Evolutionary conservation across 2,113 vertebrate genomes (phyloP).

Genomic region (Paramormyrops kingsleyae): DNA sequence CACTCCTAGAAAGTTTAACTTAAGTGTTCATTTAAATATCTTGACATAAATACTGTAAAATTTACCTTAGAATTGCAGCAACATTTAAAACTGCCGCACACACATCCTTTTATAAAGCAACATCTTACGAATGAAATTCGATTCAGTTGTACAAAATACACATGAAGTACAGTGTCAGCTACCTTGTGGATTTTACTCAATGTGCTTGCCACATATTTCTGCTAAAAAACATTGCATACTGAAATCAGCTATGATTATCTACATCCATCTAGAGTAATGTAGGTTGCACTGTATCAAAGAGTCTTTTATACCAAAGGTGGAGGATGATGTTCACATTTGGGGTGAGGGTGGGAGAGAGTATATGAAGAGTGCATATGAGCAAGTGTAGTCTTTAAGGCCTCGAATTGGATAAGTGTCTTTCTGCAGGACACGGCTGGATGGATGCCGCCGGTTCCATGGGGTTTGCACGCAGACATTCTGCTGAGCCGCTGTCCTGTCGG

Average conservation of each 20-base stretch:
- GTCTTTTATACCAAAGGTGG: conserved; percentile 11
- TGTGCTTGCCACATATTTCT: conserved; percentile 48
- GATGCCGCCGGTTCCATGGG: background rate
- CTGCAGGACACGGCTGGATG: background rate
- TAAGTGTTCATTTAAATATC: conserved; percentile 65
- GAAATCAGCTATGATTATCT: conserved; percentile 60
- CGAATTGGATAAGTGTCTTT: background rate
- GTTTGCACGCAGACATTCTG: background rate
- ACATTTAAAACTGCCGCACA: conserved; percentile 60
- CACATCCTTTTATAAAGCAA: conserved; percentile 62
- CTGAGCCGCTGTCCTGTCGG: background rate
- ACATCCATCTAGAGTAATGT: conserved; percentile 51
- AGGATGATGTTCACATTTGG: conserved; percentile 10
- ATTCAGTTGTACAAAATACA: conserved; percentile 61
- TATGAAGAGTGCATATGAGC: conserved; percentile 4
- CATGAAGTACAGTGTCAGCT: conserved; percentile 68
- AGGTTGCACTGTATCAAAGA: conserved; percentile 24
- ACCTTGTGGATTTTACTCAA: conserved; percentile 56
- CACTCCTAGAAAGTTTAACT: conserved; percentile 44
- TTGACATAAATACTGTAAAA: conserved; percentile 77
- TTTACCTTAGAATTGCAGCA: conserved; percentile 63
- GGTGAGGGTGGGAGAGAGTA: conserved; percentile 10
- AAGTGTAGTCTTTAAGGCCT: conserved; percentile 27
- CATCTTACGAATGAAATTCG: conserved; percentile 64
- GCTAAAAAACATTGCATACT: conserved; percentile 42